Evolutionary conservation across 2,113 vertebrate species (phyloP).

Genomic region (Aphelocoma coerulescens): DNA sequence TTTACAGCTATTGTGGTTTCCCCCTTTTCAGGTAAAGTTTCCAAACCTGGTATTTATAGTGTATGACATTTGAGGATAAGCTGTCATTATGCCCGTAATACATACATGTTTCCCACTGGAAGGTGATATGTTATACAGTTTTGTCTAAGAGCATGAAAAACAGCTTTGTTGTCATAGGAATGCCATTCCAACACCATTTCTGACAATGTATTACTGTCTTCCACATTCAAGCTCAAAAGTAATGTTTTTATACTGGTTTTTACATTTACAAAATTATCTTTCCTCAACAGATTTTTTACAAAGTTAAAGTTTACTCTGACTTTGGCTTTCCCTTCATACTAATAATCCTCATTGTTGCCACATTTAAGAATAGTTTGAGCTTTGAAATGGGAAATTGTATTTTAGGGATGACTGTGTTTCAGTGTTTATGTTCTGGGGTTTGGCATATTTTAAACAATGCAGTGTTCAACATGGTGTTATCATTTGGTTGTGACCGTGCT

Average conservation of each 20-base stretch:
- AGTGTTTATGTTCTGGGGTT: neutral
- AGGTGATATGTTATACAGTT: conserved; percentile 2
- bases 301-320: neutral
- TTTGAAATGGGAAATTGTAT: neutral
- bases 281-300: neutral
- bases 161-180: neutral
- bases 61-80: neutral
- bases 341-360: neutral
- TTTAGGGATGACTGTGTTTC: neutral
- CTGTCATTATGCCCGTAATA: neutral
- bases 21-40: neutral
- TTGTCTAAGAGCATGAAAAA: conserved; percentile 26
- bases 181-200: neutral
- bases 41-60: neutral
- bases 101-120: neutral
- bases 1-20: neutral
- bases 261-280: neutral
- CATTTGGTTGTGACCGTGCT: neutral
- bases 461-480: neutral
- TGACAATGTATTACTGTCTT: neutral
- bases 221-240: neutral
- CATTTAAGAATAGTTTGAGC: neutral
- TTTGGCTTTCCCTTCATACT: neutral
- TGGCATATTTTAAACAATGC: neutral
- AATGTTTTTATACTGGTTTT: conserved; percentile 25